Conservation (phyloP, 2,888 invertebrate species). For the Chymomyza amoena region DNA sequence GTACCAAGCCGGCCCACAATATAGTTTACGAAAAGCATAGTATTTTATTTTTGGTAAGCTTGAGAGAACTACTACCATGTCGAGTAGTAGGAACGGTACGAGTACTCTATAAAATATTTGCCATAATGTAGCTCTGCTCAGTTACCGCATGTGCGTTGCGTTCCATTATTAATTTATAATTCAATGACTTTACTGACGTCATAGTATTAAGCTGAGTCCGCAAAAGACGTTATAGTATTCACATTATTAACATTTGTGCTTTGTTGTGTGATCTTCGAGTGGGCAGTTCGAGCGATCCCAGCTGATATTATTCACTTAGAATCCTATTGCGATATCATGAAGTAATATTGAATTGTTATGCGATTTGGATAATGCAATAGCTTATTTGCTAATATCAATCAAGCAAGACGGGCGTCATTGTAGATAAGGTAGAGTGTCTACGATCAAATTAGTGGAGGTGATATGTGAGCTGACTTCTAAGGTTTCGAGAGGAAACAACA, state of each 20-base stretch:
- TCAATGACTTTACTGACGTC: constrained; percentile 71
- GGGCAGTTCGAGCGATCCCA: not conserved
- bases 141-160: constrained; percentile 13
- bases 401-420: not conserved
- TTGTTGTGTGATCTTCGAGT: constrained; percentile 35
- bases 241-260: constrained; percentile 55
- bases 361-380: not conserved
- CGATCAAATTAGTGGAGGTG: not conserved
- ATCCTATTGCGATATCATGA: not conserved
- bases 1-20: constrained; percentile 3
- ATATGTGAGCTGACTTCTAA: not conserved
- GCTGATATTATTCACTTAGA: not conserved
- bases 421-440: not conserved
- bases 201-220: constrained; percentile 53
- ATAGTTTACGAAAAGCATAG: too few relatives aligned
- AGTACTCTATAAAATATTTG: constrained; percentile 31
- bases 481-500: not conserved
- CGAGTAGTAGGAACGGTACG: constrained; percentile 26
- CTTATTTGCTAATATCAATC: not conserved
- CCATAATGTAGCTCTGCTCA: not conserved
- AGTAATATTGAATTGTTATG: not conserved
- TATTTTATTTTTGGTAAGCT: constrained; percentile 9
- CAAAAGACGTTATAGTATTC: not conserved
- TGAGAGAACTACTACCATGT: constrained; percentile 16
- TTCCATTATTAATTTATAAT: constrained; percentile 60